Percentiles rank a stretch among this genome's conserved stretches.
These are phyloP conservation scores for Hypena proboscidalis DNA, from an alignment of 2,888 invertebrate species.

Conservation along the genomic window DNA sequence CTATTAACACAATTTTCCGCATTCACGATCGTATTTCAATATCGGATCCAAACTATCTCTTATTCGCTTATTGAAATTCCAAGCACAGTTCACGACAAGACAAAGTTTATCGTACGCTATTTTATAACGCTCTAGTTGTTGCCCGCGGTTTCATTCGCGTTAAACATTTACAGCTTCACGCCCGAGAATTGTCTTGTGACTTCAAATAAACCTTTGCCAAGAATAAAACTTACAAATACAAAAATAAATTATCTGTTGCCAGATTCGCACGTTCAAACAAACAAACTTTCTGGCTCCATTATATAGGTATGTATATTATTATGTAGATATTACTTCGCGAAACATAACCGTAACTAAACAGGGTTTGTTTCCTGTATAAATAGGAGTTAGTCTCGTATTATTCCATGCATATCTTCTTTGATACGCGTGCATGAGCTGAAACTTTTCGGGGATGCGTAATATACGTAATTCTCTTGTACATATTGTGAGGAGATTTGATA, in stretches of 20 bases:
- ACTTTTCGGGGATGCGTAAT: conserved; percentile 17
- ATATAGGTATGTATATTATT: no score
- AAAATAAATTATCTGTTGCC: no score
- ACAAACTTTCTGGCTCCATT: no score
- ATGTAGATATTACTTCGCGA: conserved; percentile 22
- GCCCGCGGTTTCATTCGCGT: no score
- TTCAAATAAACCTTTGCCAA: no score
- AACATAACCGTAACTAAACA: conserved; percentile 18
- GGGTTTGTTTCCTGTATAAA: conserved; percentile 20
- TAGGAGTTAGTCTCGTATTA: conserved; percentile 17
- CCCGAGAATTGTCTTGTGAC: no score
- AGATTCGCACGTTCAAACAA: no score
- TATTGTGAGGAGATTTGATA: no score
- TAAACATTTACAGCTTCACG: no score
- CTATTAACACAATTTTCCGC: no score
- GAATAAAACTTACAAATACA: no score
- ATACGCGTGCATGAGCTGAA: conserved; percentile 18
- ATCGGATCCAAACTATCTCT: conserved; percentile 30
- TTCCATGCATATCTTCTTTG: conserved; percentile 25
- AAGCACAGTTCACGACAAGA: conserved; percentile 9
- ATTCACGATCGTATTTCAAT: conserved; percentile 20
- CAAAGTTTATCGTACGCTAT: conserved; percentile 28
- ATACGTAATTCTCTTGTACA: conserved; percentile 13
- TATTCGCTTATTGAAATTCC: conserved; percentile 38
- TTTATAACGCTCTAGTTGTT: conserved; percentile 25